phyloP scores from a whole-genome alignment of 2,113 vertebrate genomes.

The Coryphaenoides rupestris region DNA sequence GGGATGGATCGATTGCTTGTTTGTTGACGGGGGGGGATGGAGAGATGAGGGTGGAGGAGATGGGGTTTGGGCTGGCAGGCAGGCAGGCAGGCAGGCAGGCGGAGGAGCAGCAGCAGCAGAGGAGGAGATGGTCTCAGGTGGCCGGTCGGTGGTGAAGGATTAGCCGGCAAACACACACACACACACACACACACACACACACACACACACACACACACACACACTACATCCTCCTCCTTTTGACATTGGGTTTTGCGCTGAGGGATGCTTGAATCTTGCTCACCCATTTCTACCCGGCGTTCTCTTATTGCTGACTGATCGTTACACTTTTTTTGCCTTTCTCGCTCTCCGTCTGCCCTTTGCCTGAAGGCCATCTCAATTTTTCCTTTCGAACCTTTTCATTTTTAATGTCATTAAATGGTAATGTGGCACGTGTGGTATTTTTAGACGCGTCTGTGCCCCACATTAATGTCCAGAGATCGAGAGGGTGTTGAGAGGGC shows the following conservation, averaged over 20 bases:
- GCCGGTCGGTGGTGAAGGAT: slow-evolving; percentile 11
- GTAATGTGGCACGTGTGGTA: slow-evolving; percentile 40
- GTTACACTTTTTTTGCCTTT: not conserved
- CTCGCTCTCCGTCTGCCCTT: slow-evolving; percentile 4
- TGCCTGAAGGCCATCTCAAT: slow-evolving; percentile 1
- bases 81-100: too few relatives aligned
- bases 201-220: too few relatives aligned
- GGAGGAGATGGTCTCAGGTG: slow-evolving; percentile 13
- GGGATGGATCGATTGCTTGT: slow-evolving; percentile 10
- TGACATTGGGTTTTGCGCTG: not conserved
- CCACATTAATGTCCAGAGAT: slow-evolving; percentile 16
- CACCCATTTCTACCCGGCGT: too few relatives aligned
- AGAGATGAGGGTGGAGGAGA: not conserved
- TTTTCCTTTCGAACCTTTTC: slow-evolving; percentile 2
- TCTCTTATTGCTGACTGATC: too few relatives aligned
- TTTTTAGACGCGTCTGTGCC: slow-evolving; percentile 39
- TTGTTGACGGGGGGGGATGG: too few relatives aligned
- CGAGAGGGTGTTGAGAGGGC: not conserved
- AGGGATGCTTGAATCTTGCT: too few relatives aligned
- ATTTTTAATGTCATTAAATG: slow-evolving; percentile 46
- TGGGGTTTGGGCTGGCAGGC: slow-evolving; percentile 3
- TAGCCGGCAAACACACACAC: too few relatives aligned
- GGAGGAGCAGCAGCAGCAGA: too few relatives aligned
- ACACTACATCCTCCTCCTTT: slow-evolving; percentile 3
- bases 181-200: too few relatives aligned